phyloP scores from a whole-genome alignment of 1,140 invertebrate genomes.

The Drosophila teissieri region DNA sequence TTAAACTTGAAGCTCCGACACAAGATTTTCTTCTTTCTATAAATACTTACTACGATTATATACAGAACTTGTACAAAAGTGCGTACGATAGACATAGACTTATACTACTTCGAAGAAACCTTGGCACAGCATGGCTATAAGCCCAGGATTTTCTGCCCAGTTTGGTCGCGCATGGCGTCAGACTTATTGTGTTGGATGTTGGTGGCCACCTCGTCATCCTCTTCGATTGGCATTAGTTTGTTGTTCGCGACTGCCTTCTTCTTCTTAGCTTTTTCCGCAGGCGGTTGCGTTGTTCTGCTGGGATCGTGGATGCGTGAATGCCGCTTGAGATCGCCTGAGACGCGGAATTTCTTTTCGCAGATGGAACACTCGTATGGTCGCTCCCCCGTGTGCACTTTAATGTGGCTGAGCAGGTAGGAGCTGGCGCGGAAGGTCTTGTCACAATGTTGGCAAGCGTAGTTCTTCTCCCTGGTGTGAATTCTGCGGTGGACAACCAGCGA shows the following conservation, averaged over 20 bases:
- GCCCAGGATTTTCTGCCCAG: conserved; percentile 66
- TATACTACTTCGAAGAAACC: conserved; percentile 57
- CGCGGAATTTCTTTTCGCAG: conserved; percentile 93
- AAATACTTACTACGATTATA: neutral
- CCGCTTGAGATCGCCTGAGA: conserved; percentile 94
- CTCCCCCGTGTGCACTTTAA: conserved; percentile 95
- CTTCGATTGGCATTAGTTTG: conserved; percentile 30
- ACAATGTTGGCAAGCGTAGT: conserved; percentile 95
- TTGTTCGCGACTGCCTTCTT: conserved; percentile 6
- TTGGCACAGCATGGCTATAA: conserved; percentile 64
- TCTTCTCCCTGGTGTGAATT: conserved; percentile 95
- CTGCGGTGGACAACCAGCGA: conserved; percentile 95
- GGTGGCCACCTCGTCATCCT: conserved; percentile 7
- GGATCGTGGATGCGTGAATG: conserved; percentile 92
- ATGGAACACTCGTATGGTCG: conserved; percentile 91
- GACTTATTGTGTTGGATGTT: conserved; percentile 52
- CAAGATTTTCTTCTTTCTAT: neutral
- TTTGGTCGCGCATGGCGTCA: conserved; percentile 54
- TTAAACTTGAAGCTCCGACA: too few relatives aligned
- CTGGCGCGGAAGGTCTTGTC: conserved; percentile 92
- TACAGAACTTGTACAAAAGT: conserved; percentile 20
- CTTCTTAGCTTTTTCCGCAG: conserved; percentile 4
- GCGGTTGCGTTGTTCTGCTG: neutral
- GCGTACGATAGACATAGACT: neutral
- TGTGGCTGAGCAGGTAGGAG: conserved; percentile 93